These are phyloP conservation scores for Drosophila azteca DNA, from an alignment of 1,140 invertebrate species.

Conservation along the genomic window DNA sequence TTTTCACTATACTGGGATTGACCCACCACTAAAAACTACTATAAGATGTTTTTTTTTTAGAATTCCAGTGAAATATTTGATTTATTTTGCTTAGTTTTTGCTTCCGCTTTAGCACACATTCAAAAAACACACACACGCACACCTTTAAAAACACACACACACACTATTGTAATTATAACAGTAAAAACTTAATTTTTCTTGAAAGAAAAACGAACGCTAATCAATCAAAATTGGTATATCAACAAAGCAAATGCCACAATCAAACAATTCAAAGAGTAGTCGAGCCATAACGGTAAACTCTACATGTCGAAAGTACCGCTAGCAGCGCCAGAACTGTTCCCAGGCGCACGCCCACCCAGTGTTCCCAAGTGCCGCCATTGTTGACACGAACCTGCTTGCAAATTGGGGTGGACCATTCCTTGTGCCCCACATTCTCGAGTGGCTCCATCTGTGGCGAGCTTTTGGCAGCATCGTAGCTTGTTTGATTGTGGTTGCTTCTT, in stretches of 20 bases:
- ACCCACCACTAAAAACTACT: too few species aligned
- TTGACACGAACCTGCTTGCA: conserved; percentile 21
- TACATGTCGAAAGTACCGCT: too few species aligned
- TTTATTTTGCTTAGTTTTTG: conserved; percentile 32
- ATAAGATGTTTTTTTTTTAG: too few species aligned
- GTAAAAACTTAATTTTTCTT: conserved; percentile 71
- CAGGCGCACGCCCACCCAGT: conserved; percentile 29
- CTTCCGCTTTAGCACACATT: conserved; percentile 6
- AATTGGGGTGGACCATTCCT: conserved; percentile 6
- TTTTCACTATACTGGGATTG: not conserved
- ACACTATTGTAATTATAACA: conserved; percentile 50
- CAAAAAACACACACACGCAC: conserved; percentile 4
- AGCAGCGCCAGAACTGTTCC: conserved; percentile 46
- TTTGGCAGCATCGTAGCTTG: conserved; percentile 29
- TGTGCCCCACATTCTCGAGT: conserved; percentile 25
- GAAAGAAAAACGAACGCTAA: too few species aligned
- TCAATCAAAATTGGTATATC: conserved; percentile 16
- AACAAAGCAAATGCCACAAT: conserved; percentile 37
- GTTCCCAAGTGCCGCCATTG: conserved; percentile 22
- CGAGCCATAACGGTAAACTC: not conserved
- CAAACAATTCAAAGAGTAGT: conserved; percentile 13
- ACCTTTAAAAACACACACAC: not conserved
- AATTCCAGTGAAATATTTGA: too few species aligned
- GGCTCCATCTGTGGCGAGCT: conserved; percentile 67
- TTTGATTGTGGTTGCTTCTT: conserved; percentile 85